Conservation (phyloP, 2,113 vertebrate genomes). For the Coptodon bakossiorum region DNA sequence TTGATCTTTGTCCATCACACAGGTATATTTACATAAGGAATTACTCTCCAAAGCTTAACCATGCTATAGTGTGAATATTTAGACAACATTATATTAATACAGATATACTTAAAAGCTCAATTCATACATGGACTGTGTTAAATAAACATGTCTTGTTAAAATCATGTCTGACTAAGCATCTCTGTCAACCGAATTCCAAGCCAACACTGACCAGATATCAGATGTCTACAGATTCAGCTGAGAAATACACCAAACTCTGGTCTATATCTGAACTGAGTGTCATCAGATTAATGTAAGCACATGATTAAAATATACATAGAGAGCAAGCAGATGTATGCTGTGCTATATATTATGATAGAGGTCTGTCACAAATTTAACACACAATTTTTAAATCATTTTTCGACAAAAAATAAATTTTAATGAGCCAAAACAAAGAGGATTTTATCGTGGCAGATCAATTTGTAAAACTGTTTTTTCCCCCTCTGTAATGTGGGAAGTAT, state of each 20-base stretch:
- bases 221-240: neutral
- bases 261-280: neutral
- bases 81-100: neutral
- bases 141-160: neutral
- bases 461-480: neutral
- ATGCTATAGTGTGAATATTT: neutral
- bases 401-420: neutral
- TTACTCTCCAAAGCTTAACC: neutral
- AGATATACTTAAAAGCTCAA: neutral
- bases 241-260: neutral
- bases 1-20: constrained; percentile 24
- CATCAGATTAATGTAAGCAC: neutral
- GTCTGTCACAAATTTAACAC: neutral
- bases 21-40: constrained; percentile 10
- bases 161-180: neutral
- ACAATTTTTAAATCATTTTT: neutral
- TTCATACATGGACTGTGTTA: neutral
- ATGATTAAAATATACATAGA: neutral
- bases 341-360: neutral
- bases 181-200: neutral
- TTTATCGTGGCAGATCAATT: neutral
- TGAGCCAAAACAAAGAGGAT: neutral
- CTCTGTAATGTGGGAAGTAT: neutral
- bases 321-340: neutral
- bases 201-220: neutral